Base-by-base conservation (phyloP, 35 echinoderm and acorn worm species). In the Strongylocentrotus purpuratus region DNA sequence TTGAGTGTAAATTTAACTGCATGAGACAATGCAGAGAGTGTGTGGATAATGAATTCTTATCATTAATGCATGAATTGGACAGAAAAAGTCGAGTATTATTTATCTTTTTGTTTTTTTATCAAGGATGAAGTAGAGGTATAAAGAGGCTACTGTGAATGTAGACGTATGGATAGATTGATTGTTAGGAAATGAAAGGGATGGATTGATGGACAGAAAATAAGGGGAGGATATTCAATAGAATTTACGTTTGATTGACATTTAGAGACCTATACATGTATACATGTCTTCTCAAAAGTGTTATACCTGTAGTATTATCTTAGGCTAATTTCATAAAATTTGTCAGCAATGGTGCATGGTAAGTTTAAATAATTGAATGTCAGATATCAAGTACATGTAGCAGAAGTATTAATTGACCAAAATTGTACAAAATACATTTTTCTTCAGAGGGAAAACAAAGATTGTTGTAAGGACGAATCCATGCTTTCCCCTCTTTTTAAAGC, bases 51-150 rank as follows among this genome's bases (percentile, higher is more conserved):
- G 32, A 89, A 17, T 85, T 85, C 70, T 41, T 89, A 33, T 89
- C 33, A 45, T 45, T 89, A 46, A 45, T 89, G 87, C 87, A 89
- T 89, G 87, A 89, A 89, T 89, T 89, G 87, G 87, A 89, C 87
- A 45, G 87, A 89, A 89, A 33, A 45, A 78, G 20, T 78, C 4
- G 22, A 31, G 20, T 78, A 28, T 78, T n/a, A 70, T 70, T 78
- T 8, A 7, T 78, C 20, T 89, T 45, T 46, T 89, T 41, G 4
- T 89, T 89, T 89, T 87, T 28, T 89, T 35, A 45, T 89, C 13
- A 17, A 33, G 85, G 85, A 33, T 86, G 85, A 86, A 13, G 85
- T 86, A 31, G 85, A 86, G 33, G 28, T 31, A 2, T 86, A 86
- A 11, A 86, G 14, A 86, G 85, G 25, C 33, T 22, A 86, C 85